phyloP scores from a whole-genome alignment of 2,113 vertebrate genomes.

The Hippoglossus stenolepis region DNA sequence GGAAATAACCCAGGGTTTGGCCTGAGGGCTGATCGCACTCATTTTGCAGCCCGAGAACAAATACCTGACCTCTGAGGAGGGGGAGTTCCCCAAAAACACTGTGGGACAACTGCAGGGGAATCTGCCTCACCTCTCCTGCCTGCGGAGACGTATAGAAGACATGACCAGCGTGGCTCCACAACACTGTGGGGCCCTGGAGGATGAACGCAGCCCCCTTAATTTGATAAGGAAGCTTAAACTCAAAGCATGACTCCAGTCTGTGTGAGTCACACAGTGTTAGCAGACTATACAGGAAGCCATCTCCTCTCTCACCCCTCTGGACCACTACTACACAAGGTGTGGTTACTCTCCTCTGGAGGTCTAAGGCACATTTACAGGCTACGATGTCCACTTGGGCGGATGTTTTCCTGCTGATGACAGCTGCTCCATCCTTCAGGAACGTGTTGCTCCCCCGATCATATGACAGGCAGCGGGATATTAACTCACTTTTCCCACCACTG shows the following conservation, averaged over 20 bases:
- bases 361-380: constrained; percentile 77
- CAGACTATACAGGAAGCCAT: constrained; percentile 81
- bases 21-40: constrained; percentile 55
- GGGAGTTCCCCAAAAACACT: constrained; percentile 84
- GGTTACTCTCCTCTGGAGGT: constrained; percentile 80
- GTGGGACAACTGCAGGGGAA: constrained; percentile 82
- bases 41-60: constrained; percentile 82
- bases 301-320: constrained; percentile 65
- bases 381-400: constrained; percentile 77
- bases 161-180: constrained; percentile 84
- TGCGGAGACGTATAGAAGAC: constrained; percentile 82
- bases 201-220: constrained; percentile 81
- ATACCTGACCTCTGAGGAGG: constrained; percentile 67
- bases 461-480: constrained; percentile 78
- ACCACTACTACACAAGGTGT: constrained; percentile 85
- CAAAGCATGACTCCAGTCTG: constrained; percentile 77
- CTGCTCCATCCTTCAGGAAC: constrained; percentile 82
- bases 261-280: constrained; percentile 82
- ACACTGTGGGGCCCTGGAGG: constrained; percentile 86
- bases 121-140: constrained; percentile 71
- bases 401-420: constrained; percentile 63
- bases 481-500: constrained; percentile 50
- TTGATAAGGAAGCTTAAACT: constrained; percentile 85
- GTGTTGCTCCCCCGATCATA: constrained; percentile 77
- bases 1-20: constrained; percentile 78